These are phyloP conservation scores for Spodoptera frugiperda DNA, from an alignment of 1,140 invertebrate species.

Conservation along the genomic window DNA sequence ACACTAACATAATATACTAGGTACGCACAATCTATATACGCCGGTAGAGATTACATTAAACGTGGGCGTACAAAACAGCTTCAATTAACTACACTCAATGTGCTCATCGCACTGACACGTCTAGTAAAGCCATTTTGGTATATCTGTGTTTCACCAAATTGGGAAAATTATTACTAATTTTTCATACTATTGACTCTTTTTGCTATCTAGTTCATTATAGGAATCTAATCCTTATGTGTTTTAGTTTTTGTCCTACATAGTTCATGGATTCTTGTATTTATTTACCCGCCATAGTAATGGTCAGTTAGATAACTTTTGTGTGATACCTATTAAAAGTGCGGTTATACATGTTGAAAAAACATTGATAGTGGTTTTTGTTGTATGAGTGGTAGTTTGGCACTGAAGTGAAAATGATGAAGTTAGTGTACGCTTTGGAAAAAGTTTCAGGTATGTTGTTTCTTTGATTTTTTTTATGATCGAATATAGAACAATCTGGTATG, in stretches of 20 bases:
- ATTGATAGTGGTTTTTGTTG: background rate
- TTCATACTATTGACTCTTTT: too few species aligned
- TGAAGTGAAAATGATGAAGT: slow-evolving; percentile 1
- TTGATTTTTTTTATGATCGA: background rate
- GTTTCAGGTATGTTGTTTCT: background rate
- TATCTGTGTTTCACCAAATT: too few species aligned
- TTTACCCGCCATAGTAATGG: too few species aligned
- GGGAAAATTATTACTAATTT: too few species aligned
- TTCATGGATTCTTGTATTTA: too few species aligned
- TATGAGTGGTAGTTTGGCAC: background rate
- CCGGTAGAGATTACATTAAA: background rate
- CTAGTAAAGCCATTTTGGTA: background rate
- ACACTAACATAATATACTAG: background rate
- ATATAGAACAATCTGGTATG: too few species aligned
- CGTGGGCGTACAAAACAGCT: slow-evolving; percentile 3
- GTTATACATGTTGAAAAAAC: background rate
- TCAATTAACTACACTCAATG: slow-evolving; percentile 13
- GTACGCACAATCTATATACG: background rate
- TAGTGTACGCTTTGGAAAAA: background rate
- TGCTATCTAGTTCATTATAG: background rate
- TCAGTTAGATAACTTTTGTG: background rate
- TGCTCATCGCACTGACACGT: background rate
- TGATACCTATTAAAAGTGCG: background rate
- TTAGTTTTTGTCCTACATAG: too few species aligned
- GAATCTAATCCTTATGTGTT: too few species aligned